Percentiles rank a stretch among this genome's conserved stretches.
Conservation (phyloP, 2,888 invertebrate species). For the Busseola fusca region DNA sequence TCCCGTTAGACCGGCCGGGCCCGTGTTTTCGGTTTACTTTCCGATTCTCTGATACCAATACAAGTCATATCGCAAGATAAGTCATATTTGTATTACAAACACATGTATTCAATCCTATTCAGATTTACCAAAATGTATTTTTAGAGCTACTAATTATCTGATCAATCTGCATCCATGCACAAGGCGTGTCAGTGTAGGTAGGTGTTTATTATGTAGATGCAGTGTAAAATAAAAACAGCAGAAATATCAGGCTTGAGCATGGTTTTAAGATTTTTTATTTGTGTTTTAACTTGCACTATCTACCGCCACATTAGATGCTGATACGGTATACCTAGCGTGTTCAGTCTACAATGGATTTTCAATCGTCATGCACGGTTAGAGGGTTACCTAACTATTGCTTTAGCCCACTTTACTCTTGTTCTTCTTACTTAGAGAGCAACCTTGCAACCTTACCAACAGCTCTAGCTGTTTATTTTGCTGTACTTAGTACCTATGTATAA, state of each 20-base stretch:
- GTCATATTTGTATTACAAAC: background rate
- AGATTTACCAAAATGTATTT: background rate
- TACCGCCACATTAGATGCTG: background rate
- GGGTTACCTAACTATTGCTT: slow-evolving; percentile 4
- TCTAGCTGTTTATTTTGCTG: background rate
- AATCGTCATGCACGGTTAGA: slow-evolving; percentile 8
- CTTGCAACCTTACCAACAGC: slow-evolving; percentile 9
- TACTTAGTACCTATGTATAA: background rate
- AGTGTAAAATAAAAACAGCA: background rate
- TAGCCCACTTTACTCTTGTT: background rate
- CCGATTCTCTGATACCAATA: slow-evolving; percentile 14
- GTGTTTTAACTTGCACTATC: background rate
- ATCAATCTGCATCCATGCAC: background rate
- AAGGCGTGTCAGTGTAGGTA: background rate
- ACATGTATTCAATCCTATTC: background rate
- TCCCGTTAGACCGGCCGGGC: slow-evolving; percentile 32
- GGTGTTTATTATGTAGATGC: background rate
- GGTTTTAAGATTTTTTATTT: background rate
- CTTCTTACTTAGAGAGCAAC: slow-evolving; percentile 4
- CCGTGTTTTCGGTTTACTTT: slow-evolving; percentile 19
- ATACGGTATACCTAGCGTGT: background rate
- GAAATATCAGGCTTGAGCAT: background rate
- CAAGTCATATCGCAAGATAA: slow-evolving; percentile 8
- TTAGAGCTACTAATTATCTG: background rate
- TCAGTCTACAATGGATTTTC: slow-evolving; percentile 7